Percentiles rank a stretch among this genome's conserved stretches.
These are phyloP conservation scores for Phocides pigmalion DNA, from an alignment of 1,140 invertebrate species.

Conservation along the genomic window DNA sequence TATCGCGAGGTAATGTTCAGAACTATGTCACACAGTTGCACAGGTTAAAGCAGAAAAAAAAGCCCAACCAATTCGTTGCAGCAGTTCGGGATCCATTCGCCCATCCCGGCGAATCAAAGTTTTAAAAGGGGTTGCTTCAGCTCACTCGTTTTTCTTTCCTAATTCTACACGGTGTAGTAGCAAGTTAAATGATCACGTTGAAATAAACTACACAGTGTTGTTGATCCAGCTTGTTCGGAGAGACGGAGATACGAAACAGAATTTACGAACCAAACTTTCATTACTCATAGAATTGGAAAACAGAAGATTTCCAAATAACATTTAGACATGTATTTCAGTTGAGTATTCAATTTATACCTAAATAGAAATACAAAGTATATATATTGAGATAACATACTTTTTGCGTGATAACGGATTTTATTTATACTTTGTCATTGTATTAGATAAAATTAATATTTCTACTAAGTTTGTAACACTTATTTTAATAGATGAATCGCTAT, in stretches of 20 bases:
- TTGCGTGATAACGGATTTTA: no score
- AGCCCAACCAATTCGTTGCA: slow-evolving; percentile 22
- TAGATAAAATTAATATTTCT: no score
- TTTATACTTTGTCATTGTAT: no score
- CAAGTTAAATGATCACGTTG: slow-evolving; percentile 27
- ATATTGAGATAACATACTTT: no score
- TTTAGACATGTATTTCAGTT: neutral
- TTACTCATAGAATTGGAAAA: slow-evolving; percentile 2
- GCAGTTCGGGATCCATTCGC: slow-evolving; percentile 24
- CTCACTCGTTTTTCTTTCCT: slow-evolving; percentile 26
- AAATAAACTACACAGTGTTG: slow-evolving; percentile 23
- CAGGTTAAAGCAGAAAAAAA: slow-evolving; percentile 24
- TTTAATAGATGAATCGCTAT: no score
- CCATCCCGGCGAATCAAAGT: slow-evolving; percentile 29
- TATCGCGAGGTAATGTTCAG: slow-evolving; percentile 25
- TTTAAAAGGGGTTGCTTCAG: slow-evolving; percentile 23
- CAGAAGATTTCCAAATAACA: neutral
- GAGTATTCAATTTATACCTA: no score
- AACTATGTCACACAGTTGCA: slow-evolving; percentile 27
- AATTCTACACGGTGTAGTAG: slow-evolving; percentile 21
- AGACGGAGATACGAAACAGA: slow-evolving; percentile 4
- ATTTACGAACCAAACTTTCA: slow-evolving; percentile 10
- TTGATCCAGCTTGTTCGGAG: slow-evolving; percentile 16
- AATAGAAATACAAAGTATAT: no score
- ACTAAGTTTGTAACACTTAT: no score